Evolutionary conservation across 1,140 invertebrate genomes (phyloP), one percentile per base, ranked within the genome.

Genomic region (Saccostrea cuccullata): DNA sequence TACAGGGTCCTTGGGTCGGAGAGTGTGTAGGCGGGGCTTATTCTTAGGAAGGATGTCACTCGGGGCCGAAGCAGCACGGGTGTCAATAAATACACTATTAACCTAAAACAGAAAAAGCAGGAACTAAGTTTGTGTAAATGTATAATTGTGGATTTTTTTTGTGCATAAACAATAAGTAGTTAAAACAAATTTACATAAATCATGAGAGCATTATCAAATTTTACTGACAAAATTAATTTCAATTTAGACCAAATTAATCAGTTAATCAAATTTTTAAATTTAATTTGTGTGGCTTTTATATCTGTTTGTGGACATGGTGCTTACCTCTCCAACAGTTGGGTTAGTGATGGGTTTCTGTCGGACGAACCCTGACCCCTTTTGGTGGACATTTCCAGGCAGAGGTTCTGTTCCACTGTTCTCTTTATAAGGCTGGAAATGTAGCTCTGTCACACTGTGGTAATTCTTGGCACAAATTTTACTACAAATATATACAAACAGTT

Each of bases 391-490:
- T 36, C 87, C 88, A 20, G 94, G 94, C 23, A 94, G 89, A 20
- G 91, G 86, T 82, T 94, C 94, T 23, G 87, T 91, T 12, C 94
- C 94, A 87, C 60, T 84, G 82, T 90, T 90, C 83, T 93, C 93
- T 60, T 91, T 89, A 82, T 93, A 94, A 17, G 93, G 92, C 83
- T 92, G 91, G 84, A 91, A 95, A 58, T 92, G 87, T 58, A 92
- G 70, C 55, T 93, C 89, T 88, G 94, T 94, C n/a, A 94, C 87
- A 55, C 92, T 92, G 83, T 91, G 90, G 87, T 95, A 95, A 89
- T 95, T 95, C 55, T 91, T 89, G 36, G 91, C 90, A 92, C 93
- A 93, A 86, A 95, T 94, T 64, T 90, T 88, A n/a, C 94, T 95
- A 84, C 23, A 92, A 91, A 90, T 73, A 56, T 8, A 56, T 17